Evolutionary conservation across 2,797 vertebrate species (phyloP).

Genomic region (Arctocebus calabarensis): DNA sequence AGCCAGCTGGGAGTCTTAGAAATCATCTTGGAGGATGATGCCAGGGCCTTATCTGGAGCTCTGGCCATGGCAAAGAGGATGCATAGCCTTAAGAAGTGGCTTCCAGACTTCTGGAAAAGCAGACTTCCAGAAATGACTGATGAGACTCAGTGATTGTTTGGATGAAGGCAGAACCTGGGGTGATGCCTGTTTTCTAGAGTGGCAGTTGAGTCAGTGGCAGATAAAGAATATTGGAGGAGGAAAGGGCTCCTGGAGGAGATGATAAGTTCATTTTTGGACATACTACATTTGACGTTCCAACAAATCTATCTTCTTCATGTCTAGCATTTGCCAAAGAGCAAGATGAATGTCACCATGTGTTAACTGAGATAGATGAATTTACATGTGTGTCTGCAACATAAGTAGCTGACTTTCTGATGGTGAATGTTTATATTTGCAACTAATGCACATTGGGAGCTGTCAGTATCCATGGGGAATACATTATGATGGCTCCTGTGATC

Average conservation of each 20-base stretch:
- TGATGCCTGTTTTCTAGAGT: neutral
- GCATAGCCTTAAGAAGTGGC: neutral
- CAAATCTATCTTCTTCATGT: neutral
- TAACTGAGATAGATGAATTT: neutral
- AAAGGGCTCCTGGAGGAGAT: neutral
- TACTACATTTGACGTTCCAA: neutral
- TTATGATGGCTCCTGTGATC: neutral
- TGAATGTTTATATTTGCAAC: neutral
- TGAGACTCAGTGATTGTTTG: neutral
- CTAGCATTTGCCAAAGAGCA: constrained; percentile 2
- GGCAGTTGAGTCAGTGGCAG: neutral
- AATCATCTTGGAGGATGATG: neutral
- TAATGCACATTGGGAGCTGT: neutral
- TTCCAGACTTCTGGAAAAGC: too few relatives aligned
- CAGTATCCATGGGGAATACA: neutral
- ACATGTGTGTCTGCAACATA: neutral
- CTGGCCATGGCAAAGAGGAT: neutral
- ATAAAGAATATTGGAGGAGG: neutral
- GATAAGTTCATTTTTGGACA: neutral
- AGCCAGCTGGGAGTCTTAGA: neutral
- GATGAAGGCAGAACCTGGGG: neutral
- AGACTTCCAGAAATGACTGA: neutral
- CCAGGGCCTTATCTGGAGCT: neutral
- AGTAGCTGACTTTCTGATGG: neutral
- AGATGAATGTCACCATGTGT: neutral